phyloP scores from a whole-genome alignment of 64 coral and sea anemone genomes.

The Exaiptasia diaphana region DNA sequence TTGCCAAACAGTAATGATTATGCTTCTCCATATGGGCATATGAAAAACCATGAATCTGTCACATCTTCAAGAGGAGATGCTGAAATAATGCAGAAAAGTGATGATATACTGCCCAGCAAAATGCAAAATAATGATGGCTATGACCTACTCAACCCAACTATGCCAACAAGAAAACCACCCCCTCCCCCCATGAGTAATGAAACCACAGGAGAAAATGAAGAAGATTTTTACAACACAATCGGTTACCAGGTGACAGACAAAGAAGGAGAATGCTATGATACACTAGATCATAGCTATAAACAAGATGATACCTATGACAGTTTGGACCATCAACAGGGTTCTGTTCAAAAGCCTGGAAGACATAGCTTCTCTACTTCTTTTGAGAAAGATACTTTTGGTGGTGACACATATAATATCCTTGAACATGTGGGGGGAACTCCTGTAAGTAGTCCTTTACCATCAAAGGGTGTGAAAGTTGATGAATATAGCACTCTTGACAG shows the following conservation, averaged over 20 bases:
- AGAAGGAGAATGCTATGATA: background rate
- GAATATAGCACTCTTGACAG: background rate
- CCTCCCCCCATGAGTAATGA: too few species aligned
- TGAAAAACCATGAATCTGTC: background rate
- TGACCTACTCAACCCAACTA: background rate
- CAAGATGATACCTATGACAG: conserved; percentile 25
- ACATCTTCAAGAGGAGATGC: background rate
- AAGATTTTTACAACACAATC: conserved; percentile 7
- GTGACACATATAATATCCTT: background rate
- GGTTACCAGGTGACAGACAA: background rate
- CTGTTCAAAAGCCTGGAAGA: background rate
- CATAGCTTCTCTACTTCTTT: background rate
- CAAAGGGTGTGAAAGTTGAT: too few species aligned
- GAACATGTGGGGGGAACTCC: background rate
- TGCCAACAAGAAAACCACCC: background rate
- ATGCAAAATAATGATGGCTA: background rate
- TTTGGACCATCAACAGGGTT: conserved; percentile 7
- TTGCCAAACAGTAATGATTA: conserved; percentile 33
- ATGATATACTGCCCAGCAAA: background rate
- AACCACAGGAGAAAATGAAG: background rate
- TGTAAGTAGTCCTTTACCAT: conserved; percentile 8
- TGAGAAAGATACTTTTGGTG: background rate
- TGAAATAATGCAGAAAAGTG: background rate
- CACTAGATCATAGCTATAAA: background rate
- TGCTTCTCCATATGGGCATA: conserved; percentile 80